Conservation (phyloP, 2,797 vertebrate species). For the Stomatorhinus walkeri region DNA sequence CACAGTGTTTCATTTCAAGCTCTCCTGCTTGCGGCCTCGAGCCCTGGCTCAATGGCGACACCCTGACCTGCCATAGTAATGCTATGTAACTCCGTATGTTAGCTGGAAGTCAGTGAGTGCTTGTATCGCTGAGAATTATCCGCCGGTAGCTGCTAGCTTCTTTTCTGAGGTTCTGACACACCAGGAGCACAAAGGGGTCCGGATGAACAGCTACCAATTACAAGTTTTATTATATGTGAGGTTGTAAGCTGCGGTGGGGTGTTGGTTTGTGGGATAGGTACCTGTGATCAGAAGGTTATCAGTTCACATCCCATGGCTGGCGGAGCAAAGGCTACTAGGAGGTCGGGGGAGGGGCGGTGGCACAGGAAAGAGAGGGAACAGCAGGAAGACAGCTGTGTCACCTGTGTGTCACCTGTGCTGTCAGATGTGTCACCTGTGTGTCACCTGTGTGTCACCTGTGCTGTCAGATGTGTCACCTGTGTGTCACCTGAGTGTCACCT, state of each 20-base stretch:
- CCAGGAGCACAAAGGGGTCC: background rate
- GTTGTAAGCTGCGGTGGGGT: background rate
- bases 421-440: background rate
- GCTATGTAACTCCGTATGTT: slow-evolving; percentile 8
- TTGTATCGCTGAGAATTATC: slow-evolving; percentile 43
- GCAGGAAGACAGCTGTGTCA: background rate
- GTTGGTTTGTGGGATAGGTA: background rate
- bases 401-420: no score
- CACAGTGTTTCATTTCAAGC: background rate
- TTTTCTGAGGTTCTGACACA: background rate
- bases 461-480: no score
- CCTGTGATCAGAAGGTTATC: background rate
- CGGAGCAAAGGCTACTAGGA: background rate
- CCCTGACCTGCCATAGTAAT: background rate
- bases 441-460: background rate
- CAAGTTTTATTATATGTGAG: background rate
- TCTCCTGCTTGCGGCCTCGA: background rate
- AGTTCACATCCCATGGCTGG: background rate
- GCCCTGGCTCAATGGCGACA: background rate
- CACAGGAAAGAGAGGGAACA: background rate
- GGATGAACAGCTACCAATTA: background rate
- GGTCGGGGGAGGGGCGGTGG: no score
- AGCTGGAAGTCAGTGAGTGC: slow-evolving; percentile 42
- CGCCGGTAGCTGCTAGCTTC: slow-evolving; percentile 53
- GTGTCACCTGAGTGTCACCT: background rate